phyloP scores from a whole-genome alignment of 2,888 invertebrate species.

The Notodonta ziczac region DNA sequence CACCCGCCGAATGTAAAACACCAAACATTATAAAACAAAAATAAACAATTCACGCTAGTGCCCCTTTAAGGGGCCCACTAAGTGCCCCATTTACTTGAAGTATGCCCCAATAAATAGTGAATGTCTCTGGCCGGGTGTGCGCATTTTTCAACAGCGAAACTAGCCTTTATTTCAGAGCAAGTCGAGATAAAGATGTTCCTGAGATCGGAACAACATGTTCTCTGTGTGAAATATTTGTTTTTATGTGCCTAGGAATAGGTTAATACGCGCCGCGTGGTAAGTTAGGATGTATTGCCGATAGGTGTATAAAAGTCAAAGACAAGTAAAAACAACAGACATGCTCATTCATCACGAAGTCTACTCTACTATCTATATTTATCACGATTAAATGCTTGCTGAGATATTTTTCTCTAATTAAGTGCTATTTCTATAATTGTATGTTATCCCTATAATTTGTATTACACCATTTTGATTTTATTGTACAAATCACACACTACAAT shows the following conservation, averaged over 20 bases:
- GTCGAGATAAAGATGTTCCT: conserved; percentile 37
- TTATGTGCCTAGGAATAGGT: conserved; percentile 8
- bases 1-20: conserved; percentile 32
- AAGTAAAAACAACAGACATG: too few species aligned
- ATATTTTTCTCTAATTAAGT: too few species aligned
- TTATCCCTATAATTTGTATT: too few species aligned
- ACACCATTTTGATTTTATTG: too few species aligned
- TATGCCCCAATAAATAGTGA: conserved; percentile 66
- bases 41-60: conserved; percentile 50
- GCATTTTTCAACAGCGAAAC: conserved; percentile 59
- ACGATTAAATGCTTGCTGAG: too few species aligned
- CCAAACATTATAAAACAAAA: conserved; percentile 45
- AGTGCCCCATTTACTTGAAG: conserved; percentile 66
- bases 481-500: too few species aligned
- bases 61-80: conserved; percentile 42
- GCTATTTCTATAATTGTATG: too few species aligned
- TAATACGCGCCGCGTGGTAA: not conserved
- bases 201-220: conserved; percentile 27
- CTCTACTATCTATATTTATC: too few species aligned
- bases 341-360: too few species aligned
- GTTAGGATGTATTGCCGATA: not conserved
- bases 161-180: conserved; percentile 40
- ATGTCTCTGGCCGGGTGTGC: conserved; percentile 43
- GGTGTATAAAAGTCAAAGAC: too few species aligned
- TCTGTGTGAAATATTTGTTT: conserved; percentile 28